These are phyloP conservation scores for Toxonevra muliebris DNA, from an alignment of 2,888 invertebrate genomes.

Conservation along the genomic window DNA sequence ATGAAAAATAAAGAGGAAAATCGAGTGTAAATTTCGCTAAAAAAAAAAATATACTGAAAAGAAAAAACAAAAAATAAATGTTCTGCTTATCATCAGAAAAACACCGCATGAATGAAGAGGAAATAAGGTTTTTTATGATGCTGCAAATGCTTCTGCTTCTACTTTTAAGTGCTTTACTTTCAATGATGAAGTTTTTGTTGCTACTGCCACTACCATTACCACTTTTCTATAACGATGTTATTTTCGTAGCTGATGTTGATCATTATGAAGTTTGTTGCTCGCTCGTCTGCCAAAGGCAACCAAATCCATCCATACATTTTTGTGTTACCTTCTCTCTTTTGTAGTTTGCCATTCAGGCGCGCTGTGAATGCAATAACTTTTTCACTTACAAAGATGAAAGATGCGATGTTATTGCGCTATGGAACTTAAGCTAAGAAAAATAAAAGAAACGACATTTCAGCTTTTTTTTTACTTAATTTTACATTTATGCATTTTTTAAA, in stretches of 20 bases:
- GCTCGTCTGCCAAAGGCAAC: neutral
- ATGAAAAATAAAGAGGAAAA: slow-evolving; percentile 3
- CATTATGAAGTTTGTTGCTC: neutral
- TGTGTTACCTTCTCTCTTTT: slow-evolving; percentile 13
- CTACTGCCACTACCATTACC: neutral
- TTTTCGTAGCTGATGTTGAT: neutral
- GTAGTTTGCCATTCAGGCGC: slow-evolving; percentile 27
- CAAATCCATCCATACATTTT: neutral
- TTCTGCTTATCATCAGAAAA: neutral
- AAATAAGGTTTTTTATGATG: neutral
- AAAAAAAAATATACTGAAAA: neutral
- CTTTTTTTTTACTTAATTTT: too few relatives aligned
- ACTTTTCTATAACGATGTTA: neutral
- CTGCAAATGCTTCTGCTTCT: neutral
- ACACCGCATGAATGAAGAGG: neutral
- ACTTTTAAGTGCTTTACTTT: neutral
- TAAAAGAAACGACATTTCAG: too few relatives aligned
- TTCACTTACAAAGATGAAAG: slow-evolving; percentile 17
- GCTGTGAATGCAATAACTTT: slow-evolving; percentile 32
- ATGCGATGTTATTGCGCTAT: neutral
- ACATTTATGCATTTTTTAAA: too few relatives aligned
- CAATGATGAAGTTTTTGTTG: neutral
- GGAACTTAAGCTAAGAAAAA: neutral
- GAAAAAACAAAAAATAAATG: neutral
- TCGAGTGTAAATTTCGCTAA: neutral